phyloP scores from a whole-genome alignment of 2,888 invertebrate species.

The Candidula unifasciata region DNA sequence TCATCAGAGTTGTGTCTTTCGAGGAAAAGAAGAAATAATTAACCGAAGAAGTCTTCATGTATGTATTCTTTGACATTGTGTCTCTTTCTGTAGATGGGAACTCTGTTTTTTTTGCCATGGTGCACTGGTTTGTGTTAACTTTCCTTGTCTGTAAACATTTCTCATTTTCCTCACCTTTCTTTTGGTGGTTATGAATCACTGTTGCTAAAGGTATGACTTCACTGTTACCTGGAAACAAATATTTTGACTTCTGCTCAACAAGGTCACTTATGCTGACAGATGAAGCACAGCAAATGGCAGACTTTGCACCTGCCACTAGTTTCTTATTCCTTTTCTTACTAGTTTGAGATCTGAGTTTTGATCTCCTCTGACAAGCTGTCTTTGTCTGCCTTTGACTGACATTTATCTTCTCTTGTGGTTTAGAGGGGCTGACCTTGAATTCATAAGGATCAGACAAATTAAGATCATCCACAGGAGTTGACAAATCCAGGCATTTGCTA shows the following conservation, averaged over 20 bases:
- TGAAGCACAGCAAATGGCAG: background rate
- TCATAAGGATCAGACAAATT: conserved; percentile 20
- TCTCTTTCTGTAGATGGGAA: background rate
- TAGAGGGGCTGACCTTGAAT: conserved; percentile 11
- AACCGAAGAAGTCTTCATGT: background rate
- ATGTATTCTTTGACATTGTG: background rate
- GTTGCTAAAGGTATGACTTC: background rate
- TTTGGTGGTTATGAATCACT: background rate
- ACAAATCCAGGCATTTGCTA: background rate
- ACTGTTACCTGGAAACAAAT: background rate
- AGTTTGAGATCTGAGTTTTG: background rate
- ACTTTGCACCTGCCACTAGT: too few relatives aligned
- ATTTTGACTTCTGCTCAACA: conserved; percentile 12
- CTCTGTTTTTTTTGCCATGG: background rate
- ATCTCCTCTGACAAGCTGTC: background rate
- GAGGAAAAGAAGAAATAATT: background rate
- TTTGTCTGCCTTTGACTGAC: background rate
- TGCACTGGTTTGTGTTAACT: background rate
- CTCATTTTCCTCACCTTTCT: background rate
- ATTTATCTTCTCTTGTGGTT: background rate
- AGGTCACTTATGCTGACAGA: conserved; percentile 1
- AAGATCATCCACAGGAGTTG: background rate
- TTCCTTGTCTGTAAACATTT: background rate
- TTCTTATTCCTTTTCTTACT: background rate
- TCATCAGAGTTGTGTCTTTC: background rate